Conservation (phyloP, 2,888 invertebrate genomes). For the Ophioninae sp. region DNA sequence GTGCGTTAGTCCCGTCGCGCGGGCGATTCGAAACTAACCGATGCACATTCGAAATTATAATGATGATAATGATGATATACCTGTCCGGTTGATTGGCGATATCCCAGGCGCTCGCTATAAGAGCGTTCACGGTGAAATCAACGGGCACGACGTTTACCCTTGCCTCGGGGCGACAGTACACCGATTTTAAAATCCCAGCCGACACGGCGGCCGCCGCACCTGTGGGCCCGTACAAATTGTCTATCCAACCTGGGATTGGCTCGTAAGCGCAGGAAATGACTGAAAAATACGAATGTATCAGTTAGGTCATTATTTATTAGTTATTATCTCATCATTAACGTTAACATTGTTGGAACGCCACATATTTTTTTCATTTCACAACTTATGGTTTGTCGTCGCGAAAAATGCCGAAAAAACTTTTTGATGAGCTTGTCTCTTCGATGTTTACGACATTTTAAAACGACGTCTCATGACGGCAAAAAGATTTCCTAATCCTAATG, state of each 20-base stretch:
- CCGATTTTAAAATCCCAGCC: slow-evolving; percentile 86
- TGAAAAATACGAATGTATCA: slow-evolving; percentile 68
- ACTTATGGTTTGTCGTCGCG: no score
- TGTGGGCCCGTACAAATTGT: slow-evolving; percentile 90
- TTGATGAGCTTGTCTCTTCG: no score
- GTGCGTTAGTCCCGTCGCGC: not conserved
- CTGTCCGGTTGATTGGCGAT: slow-evolving; percentile 79
- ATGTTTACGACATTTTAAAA: no score
- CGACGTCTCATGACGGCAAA: no score
- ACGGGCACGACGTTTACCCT: slow-evolving; percentile 90
- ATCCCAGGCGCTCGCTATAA: slow-evolving; percentile 86
- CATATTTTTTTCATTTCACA: no score
- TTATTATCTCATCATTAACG: not conserved
- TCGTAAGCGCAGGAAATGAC: slow-evolving; percentile 85
- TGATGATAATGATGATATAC: slow-evolving; percentile 59
- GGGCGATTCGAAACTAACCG: not conserved
- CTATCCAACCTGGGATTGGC: slow-evolving; percentile 88
- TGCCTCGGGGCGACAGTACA: slow-evolving; percentile 84
- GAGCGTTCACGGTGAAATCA: slow-evolving; percentile 87
- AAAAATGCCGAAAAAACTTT: no score
- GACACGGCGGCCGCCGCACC: slow-evolving; percentile 84
- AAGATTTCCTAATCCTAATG: no score
- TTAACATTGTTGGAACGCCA: not conserved
- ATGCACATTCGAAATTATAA: not conserved
- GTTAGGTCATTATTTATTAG: not conserved